Percentiles rank a stretch among this genome's conserved stretches.
phyloP scores from a whole-genome alignment of 2,797 vertebrate species.

The Dallia pectoralis region DNA sequence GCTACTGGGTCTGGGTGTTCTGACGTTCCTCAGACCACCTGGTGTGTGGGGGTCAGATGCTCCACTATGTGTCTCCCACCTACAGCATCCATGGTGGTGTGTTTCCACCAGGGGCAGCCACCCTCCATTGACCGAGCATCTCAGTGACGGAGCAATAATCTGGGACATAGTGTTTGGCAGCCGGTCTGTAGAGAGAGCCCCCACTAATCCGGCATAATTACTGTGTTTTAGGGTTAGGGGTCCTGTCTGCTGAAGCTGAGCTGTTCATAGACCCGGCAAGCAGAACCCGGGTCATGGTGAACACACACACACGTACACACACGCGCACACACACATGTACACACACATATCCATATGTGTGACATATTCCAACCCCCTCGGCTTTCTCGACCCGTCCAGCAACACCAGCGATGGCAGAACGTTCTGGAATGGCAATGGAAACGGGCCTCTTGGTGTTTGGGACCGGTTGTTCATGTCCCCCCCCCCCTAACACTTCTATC shows the following conservation, averaged over 20 bases:
- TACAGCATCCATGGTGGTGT: slow-evolving; percentile 26
- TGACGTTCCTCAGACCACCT: neutral
- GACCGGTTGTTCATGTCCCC: neutral
- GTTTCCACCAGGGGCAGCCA: slow-evolving; percentile 31
- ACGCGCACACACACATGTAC: neutral
- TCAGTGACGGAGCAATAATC: slow-evolving; percentile 50
- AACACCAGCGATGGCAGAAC: neutral
- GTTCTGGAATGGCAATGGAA: neutral
- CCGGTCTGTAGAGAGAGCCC: slow-evolving; percentile 40
- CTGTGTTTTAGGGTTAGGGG: slow-evolving; percentile 25
- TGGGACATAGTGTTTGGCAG: slow-evolving; percentile 60
- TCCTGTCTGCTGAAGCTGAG: slow-evolving; percentile 15
- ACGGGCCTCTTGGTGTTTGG: neutral
- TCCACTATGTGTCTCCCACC: slow-evolving; percentile 7
- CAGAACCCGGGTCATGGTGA: neutral
- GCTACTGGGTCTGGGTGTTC: neutral
- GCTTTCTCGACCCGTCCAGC: neutral
- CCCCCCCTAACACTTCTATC: neutral
- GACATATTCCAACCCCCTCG: neutral
- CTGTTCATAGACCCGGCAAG: neutral
- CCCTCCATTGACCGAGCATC: slow-evolving; percentile 36
- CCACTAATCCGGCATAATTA: slow-evolving; percentile 54
- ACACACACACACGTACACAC: neutral
- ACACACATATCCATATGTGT: neutral
- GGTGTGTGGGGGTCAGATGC: neutral